phyloP scores from a whole-genome alignment of 2,888 invertebrate species.

The Teleiodes luculella region DNA sequence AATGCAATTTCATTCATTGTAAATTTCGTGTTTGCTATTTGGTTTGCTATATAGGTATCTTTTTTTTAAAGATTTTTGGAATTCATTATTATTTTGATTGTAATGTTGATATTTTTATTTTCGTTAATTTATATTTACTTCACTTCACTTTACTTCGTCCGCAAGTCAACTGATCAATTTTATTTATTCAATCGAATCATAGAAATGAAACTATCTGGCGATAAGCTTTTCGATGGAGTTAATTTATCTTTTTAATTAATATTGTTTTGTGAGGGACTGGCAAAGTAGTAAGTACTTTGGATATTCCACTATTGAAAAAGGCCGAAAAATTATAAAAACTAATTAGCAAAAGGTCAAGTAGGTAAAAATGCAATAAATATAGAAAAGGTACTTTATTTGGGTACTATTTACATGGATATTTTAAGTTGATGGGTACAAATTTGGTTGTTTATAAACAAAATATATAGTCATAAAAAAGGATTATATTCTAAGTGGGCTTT shows the following conservation, averaged over 20 bases:
- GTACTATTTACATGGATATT: neutral
- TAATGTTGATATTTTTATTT: too few relatives aligned
- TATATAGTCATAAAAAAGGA: neutral
- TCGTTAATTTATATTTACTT: too few relatives aligned
- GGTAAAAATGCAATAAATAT: neutral
- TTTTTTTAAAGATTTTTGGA: too few relatives aligned
- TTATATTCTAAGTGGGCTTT: neutral
- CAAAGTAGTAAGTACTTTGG: too few relatives aligned
- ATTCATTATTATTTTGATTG: too few relatives aligned
- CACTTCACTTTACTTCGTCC: too few relatives aligned
- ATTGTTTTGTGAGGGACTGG: too few relatives aligned
- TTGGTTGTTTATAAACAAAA: neutral
- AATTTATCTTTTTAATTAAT: neutral
- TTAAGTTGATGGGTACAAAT: neutral
- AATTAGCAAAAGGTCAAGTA: neutral
- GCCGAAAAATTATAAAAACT: too few relatives aligned
- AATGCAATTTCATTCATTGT: too few relatives aligned
- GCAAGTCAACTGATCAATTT: neutral
- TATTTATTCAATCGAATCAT: neutral
- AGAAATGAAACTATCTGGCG: neutral
- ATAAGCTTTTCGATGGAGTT: neutral
- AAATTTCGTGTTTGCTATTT: too few relatives aligned
- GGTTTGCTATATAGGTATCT: too few relatives aligned
- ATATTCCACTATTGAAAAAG: too few relatives aligned
- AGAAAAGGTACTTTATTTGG: constrained; percentile 1